Conservation (phyloP, 2,113 vertebrate species). For the Sander vitreus region DNA sequence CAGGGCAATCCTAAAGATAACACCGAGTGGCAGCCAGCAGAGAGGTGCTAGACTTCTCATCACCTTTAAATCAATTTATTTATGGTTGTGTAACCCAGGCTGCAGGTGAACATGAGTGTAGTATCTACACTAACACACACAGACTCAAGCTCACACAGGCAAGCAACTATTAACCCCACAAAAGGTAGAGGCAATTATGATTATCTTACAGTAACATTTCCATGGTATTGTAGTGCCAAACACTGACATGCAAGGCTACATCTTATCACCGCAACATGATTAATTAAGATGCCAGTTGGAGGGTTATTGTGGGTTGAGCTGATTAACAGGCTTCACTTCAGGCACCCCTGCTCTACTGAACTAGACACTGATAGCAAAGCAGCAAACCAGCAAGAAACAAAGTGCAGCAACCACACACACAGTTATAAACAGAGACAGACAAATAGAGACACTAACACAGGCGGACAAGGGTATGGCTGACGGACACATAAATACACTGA, state of each 20-base stretch:
- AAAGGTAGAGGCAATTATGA: constrained; percentile 11
- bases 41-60: constrained; percentile 62
- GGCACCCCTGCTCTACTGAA: constrained; percentile 42
- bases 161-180: constrained; percentile 20
- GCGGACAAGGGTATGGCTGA: constrained; percentile 34
- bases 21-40: constrained; percentile 62
- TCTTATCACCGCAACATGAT: constrained; percentile 41
- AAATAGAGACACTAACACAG: constrained; percentile 31
- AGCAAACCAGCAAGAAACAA: constrained; percentile 39
- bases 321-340: constrained; percentile 68
- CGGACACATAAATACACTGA: constrained; percentile 46
- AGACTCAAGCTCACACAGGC: neutral
- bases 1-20: constrained; percentile 65
- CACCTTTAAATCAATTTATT: constrained; percentile 65
- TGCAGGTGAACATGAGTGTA: constrained; percentile 31
- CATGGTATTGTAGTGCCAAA: constrained; percentile 25
- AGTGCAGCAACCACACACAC: constrained; percentile 18
- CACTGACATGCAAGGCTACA: constrained; percentile 49
- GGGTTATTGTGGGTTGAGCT: constrained; percentile 60
- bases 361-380: constrained; percentile 40
- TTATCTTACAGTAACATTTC: constrained; percentile 39
- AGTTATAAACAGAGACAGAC: constrained; percentile 21
- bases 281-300: constrained; percentile 58
- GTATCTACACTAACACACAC: constrained; percentile 11
- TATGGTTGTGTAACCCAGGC: constrained; percentile 51